These are phyloP conservation scores for Cryptosula pallasiana DNA, from an alignment of 2,888 invertebrate species.

Conservation along the genomic window DNA sequence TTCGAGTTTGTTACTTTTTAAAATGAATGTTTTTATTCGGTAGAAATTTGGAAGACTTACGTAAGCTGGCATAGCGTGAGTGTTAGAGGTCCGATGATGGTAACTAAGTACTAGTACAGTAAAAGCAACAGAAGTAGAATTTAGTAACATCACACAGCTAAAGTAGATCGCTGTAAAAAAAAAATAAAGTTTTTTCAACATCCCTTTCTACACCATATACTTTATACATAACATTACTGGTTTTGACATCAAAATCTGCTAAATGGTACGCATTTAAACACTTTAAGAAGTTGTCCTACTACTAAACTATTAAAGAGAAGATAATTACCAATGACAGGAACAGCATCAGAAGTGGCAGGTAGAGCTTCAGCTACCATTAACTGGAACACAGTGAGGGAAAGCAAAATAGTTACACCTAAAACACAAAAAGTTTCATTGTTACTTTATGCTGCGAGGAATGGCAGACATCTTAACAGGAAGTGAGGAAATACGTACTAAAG, in stretches of 20 bases:
- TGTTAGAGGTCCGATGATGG: constrained; percentile 93
- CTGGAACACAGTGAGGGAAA: constrained; percentile 95
- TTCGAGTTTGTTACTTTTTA: no score
- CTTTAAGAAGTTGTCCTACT: neutral
- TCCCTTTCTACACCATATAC: neutral
- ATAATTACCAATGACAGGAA: constrained; percentile 82
- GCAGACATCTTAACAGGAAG: no score
- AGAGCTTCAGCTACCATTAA: constrained; percentile 98
- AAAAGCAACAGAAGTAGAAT: constrained; percentile 94
- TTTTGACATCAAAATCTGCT: no score
- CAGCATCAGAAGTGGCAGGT: constrained; percentile 97
- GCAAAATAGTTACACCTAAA: constrained; percentile 89
- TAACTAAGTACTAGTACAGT: constrained; percentile 96
- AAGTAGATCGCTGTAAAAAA: constrained; percentile 82
- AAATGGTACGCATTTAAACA: no score
- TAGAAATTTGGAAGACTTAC: no score
- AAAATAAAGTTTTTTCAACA: neutral
- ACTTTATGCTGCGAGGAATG: no score
- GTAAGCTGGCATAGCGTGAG: constrained; percentile 95
- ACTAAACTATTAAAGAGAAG: neutral
- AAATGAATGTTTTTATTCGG: no score
- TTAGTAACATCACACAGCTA: constrained; percentile 99
- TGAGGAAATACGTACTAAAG: constrained; percentile 72
- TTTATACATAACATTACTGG: no score
- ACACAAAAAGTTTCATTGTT: no score